Evolutionary conservation across 2,888 invertebrate genomes (phyloP), one percentile per base, ranked within the genome.

Genomic region (Rhagium mordax): DNA sequence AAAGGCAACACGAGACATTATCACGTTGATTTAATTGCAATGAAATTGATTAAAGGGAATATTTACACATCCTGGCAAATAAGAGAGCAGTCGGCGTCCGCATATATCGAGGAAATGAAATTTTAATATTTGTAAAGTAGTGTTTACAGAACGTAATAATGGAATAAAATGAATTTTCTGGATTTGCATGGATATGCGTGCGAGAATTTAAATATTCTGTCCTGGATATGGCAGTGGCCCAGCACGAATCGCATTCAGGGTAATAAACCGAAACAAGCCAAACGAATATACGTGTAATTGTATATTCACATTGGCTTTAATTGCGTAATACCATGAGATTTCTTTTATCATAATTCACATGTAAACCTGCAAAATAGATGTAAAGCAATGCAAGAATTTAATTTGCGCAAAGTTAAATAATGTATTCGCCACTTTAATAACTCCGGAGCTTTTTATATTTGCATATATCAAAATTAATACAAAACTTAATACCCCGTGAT

Each of bases 261-360:
- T 33, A 27, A 16, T 24, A 49, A 57, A 49, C 68, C 18, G 18
- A 18, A 55, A 48, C 60, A 21, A 49, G 24, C 15, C 21, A 24
- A 29, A 33, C 10, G 51, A 62, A 47, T 55, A 10, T 16, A 60
- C 70, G 78, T 71, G 33, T 74, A 53, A 57, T 71, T 78, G 75
- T 57, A 68, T 81, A 81, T 82, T 84, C 81, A 79, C 81, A 82
- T 82, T 81, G 76, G 79, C 66, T 81, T 82, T 83, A 84, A 83
- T 83, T 84, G 83, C 81, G 80, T 81, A 77, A 80, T 81, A 79
- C 80, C 83, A 82, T 79, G 81, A 82, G 81, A 83, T 83, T 84
- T 84, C 82, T 83, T 83, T 84, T 84, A 84, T 83, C 82, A 82
- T 84, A 82, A 84, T 84, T 84, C 82, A 79, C 81, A 79, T 84